Base-by-base conservation (phyloP, 2,888 invertebrate species). In the Lathronympha strigana region DNA sequence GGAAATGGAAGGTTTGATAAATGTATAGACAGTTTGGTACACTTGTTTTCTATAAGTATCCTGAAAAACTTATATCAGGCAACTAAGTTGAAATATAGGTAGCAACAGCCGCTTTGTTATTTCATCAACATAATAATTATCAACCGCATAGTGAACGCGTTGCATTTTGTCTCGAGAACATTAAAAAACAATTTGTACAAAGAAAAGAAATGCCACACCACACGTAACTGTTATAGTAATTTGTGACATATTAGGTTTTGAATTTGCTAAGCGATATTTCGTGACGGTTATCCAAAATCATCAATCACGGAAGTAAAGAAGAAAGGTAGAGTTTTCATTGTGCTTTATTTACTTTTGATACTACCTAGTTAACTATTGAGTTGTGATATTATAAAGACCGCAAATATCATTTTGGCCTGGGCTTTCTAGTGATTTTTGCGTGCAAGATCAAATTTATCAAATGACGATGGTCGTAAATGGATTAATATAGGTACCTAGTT, bases 101-200 rank as follows among this genome's bases (percentile, higher is more conserved):
- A 13, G 19, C 49, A 49, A 36, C 9, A 21, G 13, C 36, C 38
- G 49, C 28, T 49, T 55, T 38, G 55, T 53, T 36, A 36, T 23
- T 19, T 51, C 21, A 9, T 11, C 33, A 11, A 9, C 8, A 15
- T 38, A 8, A 25, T 19, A 23, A 21, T 40, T 50, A n/a, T 58
- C 61, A 28, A 31, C 36, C 43, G 19, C 61, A 13, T 8, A 19
- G n/a, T 28, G 40, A 40, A 40, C 61, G 60, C 53, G 21, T 63
- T 45, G 67, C 55, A 69, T 67, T 25, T 45, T 71, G 67, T 69
- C 69, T 58, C 28, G 66, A 57, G 71, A 66, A 75, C 82, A 84
- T 83, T 82, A 83, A 82, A 84, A 84, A 81, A 77, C 81, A 79
- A 78, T 84, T 83, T 80, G 72, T 70, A 71, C 72, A 70, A 58